A percentile compares a stretch with the other conserved stretches of the same genome.
Evolutionary conservation across 2,797 vertebrate species (phyloP).

Genomic region (Zalophus californianus): DNA sequence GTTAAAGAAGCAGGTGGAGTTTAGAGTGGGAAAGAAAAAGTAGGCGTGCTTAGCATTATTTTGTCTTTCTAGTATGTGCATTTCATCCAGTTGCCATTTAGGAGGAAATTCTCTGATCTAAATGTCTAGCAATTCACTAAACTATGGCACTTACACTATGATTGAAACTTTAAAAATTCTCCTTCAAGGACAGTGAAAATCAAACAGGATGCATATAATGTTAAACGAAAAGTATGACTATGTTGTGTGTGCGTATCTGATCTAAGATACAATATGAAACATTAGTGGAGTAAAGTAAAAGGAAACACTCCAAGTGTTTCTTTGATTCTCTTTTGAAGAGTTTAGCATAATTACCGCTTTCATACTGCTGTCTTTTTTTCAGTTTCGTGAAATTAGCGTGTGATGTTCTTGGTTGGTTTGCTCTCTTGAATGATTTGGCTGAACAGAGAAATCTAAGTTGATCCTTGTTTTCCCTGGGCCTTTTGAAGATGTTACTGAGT

Average conservation of each 20-base stretch:
- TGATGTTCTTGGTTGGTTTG: background rate
- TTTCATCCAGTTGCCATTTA: conserved; percentile 34
- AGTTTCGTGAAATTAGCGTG: background rate
- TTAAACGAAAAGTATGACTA: background rate
- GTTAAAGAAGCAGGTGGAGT: background rate
- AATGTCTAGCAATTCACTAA: conserved; percentile 46
- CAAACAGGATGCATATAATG: background rate
- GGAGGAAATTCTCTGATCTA: conserved; percentile 47
- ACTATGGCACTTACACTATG: background rate
- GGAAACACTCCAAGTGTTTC: background rate
- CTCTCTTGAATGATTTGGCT: background rate
- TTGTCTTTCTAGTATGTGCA: background rate
- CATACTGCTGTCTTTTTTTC: background rate
- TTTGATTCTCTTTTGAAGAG: background rate
- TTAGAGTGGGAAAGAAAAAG: background rate
- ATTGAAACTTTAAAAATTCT: conserved; percentile 46
- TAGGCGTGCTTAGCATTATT: background rate
- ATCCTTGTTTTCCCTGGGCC: background rate
- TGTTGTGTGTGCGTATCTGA: background rate
- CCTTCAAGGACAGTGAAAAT: background rate
- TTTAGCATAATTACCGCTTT: background rate
- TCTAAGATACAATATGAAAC: background rate
- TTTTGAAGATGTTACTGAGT: background rate
- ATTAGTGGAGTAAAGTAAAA: background rate
- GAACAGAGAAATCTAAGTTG: background rate